These are phyloP conservation scores for Nyctereutes procyonoides DNA, from an alignment of 2,113 vertebrate species.

Conservation along the genomic window DNA sequence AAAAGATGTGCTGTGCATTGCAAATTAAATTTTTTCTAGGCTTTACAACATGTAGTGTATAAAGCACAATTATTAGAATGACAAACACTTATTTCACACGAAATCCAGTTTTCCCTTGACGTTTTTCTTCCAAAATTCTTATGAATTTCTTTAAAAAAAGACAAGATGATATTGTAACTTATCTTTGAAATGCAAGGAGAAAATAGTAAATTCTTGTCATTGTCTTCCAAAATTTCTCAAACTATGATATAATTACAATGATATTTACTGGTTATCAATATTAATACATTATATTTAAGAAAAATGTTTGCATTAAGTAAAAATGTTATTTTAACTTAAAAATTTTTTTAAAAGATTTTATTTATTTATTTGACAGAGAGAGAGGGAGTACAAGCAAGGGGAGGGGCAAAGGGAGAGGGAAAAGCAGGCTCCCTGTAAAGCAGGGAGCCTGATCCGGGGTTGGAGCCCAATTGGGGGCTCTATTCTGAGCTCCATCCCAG, in stretches of 20 bases:
- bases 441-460: too few relatives aligned
- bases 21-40: slow-evolving; percentile 27
- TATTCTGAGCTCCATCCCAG: too few relatives aligned
- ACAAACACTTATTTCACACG: neutral
- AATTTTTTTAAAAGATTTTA: too few relatives aligned
- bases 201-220: slow-evolving; percentile 9
- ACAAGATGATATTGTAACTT: neutral
- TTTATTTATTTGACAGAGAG: too few relatives aligned
- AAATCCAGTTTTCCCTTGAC: slow-evolving; percentile 14
- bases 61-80: neutral
- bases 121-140: neutral
- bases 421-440: too few relatives aligned
- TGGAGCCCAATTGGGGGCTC: too few relatives aligned
- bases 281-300: neutral
- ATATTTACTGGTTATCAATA: neutral
- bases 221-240: slow-evolving; percentile 20
- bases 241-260: neutral
- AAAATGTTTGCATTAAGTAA: neutral
- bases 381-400: too few relatives aligned
- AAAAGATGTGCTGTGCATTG: neutral
- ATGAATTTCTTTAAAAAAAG: neutral
- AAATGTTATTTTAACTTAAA: too few relatives aligned
- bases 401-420: too few relatives aligned
- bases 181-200: slow-evolving; percentile 46
- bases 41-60: neutral